A percentile compares a stretch with the other conserved stretches of the same genome.
Evolutionary conservation across 2,888 invertebrate species (phyloP).

Genomic region (Slavum lentiscoides): DNA sequence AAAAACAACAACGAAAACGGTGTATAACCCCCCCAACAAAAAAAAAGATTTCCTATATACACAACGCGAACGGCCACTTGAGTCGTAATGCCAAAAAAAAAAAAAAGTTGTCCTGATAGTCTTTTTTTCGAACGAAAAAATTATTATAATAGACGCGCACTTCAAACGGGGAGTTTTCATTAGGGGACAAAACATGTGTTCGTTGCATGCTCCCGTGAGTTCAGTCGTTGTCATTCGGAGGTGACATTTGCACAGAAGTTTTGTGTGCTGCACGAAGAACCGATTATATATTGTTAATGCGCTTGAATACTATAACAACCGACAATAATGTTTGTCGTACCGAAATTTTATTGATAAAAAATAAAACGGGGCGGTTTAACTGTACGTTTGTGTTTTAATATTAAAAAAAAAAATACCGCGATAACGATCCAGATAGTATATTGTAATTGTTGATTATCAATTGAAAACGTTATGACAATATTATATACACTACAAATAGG

Average conservation of each 20-base stretch:
- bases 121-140: conserved; percentile 32
- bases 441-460: too few relatives aligned
- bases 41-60: conserved; percentile 34
- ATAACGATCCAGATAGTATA: too few relatives aligned
- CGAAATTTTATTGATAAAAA: too few relatives aligned
- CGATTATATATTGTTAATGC: conserved; percentile 29
- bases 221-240: conserved; percentile 20
- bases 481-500: too few relatives aligned
- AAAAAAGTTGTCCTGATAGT: conserved; percentile 17
- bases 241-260: conserved; percentile 50
- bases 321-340: background rate
- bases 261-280: background rate
- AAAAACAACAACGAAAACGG: conserved; percentile 20
- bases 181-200: conserved; percentile 51
- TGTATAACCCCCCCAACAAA: conserved; percentile 13
- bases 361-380: too few relatives aligned
- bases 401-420: too few relatives aligned
- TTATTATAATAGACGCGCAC: conserved; percentile 41
- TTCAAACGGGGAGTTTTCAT: conserved; percentile 21
- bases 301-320: conserved; percentile 25
- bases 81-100: conserved; percentile 35
- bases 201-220: conserved; percentile 31
- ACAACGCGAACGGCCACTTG: conserved; percentile 43
- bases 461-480: too few relatives aligned
- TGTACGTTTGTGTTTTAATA: too few relatives aligned